phyloP scores from a whole-genome alignment of 2,113 vertebrate genomes.

The Callospermophilus lateralis region DNA sequence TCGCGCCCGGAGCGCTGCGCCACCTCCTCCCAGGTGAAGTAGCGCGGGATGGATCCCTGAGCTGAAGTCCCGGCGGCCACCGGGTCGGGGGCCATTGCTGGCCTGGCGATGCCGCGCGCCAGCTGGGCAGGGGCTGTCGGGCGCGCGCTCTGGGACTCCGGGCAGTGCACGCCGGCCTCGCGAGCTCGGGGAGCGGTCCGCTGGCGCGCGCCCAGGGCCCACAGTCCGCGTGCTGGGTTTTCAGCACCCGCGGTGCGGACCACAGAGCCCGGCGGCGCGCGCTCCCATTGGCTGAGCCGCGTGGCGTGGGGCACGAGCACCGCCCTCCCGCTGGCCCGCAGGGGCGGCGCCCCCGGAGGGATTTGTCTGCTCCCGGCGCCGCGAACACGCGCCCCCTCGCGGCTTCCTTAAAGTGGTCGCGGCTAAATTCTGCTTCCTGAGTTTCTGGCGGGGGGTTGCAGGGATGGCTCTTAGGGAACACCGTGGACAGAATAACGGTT shows the following conservation, averaged over 20 bases:
- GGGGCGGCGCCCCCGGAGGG: accelerated
- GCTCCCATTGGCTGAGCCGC: slow-evolving; percentile 67
- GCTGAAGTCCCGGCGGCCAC: background rate
- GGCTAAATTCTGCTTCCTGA: accelerated
- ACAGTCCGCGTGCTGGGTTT: background rate
- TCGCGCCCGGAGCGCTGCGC: slow-evolving; percentile 61
- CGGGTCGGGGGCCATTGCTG: background rate
- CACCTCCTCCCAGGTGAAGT: slow-evolving; percentile 84
- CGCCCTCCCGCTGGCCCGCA: background rate
- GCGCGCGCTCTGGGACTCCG: background rate
- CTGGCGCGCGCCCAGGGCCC: background rate
- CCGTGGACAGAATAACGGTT: background rate
- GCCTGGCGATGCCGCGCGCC: background rate
- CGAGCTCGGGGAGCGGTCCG: accelerated
- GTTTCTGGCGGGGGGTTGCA: accelerated
- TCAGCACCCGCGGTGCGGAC: background rate
- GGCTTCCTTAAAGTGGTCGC: background rate
- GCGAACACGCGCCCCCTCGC: background rate
- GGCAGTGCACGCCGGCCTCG: background rate
- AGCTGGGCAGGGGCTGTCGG: background rate
- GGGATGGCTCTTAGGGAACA: accelerated
- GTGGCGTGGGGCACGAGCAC: slow-evolving; percentile 28
- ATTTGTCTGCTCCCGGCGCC: background rate
- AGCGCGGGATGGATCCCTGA: background rate
- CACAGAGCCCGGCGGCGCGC: background rate